Conservation (phyloP, 1,140 invertebrate genomes). For the Zaprionus ornatus region DNA sequence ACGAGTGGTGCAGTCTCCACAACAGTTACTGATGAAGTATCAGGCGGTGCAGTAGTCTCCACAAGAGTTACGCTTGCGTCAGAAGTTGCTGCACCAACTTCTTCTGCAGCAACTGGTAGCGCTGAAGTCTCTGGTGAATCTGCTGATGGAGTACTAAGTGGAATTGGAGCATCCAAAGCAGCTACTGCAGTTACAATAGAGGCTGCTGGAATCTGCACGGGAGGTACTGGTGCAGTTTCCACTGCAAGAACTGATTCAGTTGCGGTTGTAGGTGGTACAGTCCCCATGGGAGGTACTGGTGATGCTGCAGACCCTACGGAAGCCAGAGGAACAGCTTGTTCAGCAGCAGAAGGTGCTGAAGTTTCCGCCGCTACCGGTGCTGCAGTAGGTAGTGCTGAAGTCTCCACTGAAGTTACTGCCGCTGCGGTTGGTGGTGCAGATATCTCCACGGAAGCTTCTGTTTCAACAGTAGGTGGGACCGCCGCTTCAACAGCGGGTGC, state of each 20-base stretch:
- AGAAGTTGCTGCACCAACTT: neutral
- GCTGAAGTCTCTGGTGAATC: neutral
- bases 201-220: neutral
- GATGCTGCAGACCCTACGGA: too few relatives aligned
- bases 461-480: too few relatives aligned
- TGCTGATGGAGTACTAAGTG: neutral
- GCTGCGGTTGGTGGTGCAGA: neutral
- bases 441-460: too few relatives aligned
- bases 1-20: too few relatives aligned
- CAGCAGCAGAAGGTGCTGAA: neutral
- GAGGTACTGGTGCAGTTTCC: neutral
- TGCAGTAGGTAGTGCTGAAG: neutral
- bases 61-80: neutral
- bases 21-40: neutral
- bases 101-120: neutral
- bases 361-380: neutral
- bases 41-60: neutral
- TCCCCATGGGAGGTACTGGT: neutral
- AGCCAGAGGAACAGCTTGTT: neutral
- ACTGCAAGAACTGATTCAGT: neutral
- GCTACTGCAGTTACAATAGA: neutral
- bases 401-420: neutral
- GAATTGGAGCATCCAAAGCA: neutral
- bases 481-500: too few relatives aligned
- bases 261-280: neutral